Conservation (phyloP, 2,797 vertebrate species). For the Ceryle rudis region DNA sequence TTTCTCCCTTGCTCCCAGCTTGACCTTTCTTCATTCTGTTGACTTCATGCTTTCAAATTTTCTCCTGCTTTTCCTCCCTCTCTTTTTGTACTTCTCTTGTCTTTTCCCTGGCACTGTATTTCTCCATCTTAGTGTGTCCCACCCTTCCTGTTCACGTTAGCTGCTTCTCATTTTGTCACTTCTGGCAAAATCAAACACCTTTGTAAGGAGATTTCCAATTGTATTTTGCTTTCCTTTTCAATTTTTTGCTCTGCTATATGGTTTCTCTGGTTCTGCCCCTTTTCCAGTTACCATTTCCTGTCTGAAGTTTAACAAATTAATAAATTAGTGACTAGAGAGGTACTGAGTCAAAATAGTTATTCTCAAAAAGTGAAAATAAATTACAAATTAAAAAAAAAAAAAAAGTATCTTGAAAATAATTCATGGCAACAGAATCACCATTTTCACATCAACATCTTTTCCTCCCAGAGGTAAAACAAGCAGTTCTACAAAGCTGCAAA, state of each 20-base stretch:
- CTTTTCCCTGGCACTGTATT: constrained; percentile 35
- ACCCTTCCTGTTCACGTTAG: constrained; percentile 30
- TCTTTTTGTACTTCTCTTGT: constrained; percentile 44
- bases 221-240: not conserved
- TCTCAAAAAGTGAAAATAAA: not conserved
- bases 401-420: not conserved
- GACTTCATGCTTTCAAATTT: constrained; percentile 56
- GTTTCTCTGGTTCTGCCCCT: not conserved
- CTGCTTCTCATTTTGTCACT: constrained; percentile 9
- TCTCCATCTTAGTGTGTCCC: constrained; percentile 41
- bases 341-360: not conserved
- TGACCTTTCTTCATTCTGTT: constrained; percentile 60
- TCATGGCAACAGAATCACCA: not conserved
- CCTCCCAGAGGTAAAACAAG: not conserved
- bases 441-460: not conserved
- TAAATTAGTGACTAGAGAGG: not conserved
- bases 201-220: not conserved
- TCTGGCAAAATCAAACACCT: not conserved
- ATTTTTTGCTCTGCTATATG: not conserved
- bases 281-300: not conserved
- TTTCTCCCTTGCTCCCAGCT: constrained; percentile 51
- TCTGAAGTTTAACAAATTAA: not conserved
- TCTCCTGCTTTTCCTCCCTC: constrained; percentile 21
- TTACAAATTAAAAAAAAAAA: not conserved
- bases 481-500: not conserved